Percentiles rank a stretch among this genome's conserved stretches.
phyloP scores from a whole-genome alignment of 2,888 invertebrate genomes.

The Cheilosia vernalis region DNA sequence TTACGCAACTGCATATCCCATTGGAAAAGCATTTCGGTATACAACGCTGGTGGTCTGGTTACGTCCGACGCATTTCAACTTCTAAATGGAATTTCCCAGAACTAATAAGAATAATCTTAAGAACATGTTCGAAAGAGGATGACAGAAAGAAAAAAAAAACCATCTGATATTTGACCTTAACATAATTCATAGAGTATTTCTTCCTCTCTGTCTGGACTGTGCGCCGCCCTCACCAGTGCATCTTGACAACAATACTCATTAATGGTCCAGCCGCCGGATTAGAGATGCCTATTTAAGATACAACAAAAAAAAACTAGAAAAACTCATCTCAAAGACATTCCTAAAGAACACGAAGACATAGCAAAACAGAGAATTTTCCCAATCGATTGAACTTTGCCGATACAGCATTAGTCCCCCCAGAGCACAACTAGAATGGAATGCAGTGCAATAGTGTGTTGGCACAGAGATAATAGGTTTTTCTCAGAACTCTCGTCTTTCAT shows the following conservation, averaged over 20 bases:
- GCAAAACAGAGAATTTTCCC: slow-evolving; percentile 34
- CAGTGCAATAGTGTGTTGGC: slow-evolving; percentile 31
- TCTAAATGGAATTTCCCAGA: slow-evolving; percentile 65
- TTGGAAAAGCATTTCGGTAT: background rate
- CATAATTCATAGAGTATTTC: slow-evolving; percentile 66
- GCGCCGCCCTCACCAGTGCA: slow-evolving; percentile 28
- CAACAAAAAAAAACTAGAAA: slow-evolving; percentile 17
- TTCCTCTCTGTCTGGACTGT: slow-evolving; percentile 42
- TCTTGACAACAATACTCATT: slow-evolving; percentile 54
- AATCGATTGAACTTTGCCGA: slow-evolving; percentile 73
- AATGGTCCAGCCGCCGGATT: slow-evolving; percentile 66
- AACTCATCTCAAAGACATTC: slow-evolving; percentile 44
- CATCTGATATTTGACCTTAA: slow-evolving; percentile 74
- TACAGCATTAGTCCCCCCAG: slow-evolving; percentile 19
- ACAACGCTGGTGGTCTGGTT: slow-evolving; percentile 62
- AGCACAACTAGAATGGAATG: slow-evolving; percentile 51
- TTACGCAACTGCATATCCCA: background rate
- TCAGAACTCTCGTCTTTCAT: slow-evolving; percentile 72
- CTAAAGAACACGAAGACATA: slow-evolving; percentile 34
- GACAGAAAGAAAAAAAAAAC: slow-evolving; percentile 30
- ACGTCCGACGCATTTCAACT: slow-evolving; percentile 11
- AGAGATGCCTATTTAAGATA: slow-evolving; percentile 69
- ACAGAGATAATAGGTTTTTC: slow-evolving; percentile 69
- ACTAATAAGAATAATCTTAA: slow-evolving; percentile 52
- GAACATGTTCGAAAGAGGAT: slow-evolving; percentile 16